Conservation (phyloP, 1,140 invertebrate species). For the Sweltsa coloradensis region DNA sequence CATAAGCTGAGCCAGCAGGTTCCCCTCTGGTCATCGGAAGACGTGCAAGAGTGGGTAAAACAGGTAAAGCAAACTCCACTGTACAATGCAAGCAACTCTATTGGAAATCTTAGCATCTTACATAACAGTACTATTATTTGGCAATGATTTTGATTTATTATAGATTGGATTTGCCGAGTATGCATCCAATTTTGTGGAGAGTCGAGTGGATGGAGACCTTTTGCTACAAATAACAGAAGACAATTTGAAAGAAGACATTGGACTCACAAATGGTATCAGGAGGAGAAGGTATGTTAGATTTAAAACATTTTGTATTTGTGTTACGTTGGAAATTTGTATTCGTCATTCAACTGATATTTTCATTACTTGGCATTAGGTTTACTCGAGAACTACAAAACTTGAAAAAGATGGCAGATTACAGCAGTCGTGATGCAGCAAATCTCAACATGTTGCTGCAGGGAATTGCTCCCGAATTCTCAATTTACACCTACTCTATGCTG, state of each 20-base stretch:
- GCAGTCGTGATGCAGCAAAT: slow-evolving; percentile 81
- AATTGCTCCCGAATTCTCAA: slow-evolving; percentile 82
- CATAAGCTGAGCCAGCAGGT: slow-evolving; percentile 97
- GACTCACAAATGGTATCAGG: slow-evolving; percentile 85
- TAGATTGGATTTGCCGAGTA: slow-evolving; percentile 86
- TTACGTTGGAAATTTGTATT: too few relatives aligned
- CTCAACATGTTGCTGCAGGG: slow-evolving; percentile 82
- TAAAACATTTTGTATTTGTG: too few relatives aligned
- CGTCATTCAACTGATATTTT: too few relatives aligned
- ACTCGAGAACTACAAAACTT: slow-evolving; percentile 86
- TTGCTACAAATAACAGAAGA: slow-evolving; percentile 85
- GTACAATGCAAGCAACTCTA: neutral
- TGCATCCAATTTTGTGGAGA: slow-evolving; percentile 71
- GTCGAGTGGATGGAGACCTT: slow-evolving; percentile 95
- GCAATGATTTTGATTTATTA: slow-evolving; percentile 10
- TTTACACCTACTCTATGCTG: slow-evolving; percentile 95
- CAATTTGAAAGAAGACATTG: slow-evolving; percentile 86
- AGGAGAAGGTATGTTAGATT: slow-evolving; percentile 51
- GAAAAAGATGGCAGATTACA: slow-evolving; percentile 96
- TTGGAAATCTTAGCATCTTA: neutral
- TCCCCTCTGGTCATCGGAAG: slow-evolving; percentile 91
- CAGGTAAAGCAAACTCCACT: slow-evolving; percentile 45
- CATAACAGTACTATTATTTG: neutral
- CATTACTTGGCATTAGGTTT: too few relatives aligned
- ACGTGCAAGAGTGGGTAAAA: slow-evolving; percentile 96